Evolutionary conservation across 2,113 vertebrate species (phyloP).

Genomic region (Lophura nycthemera): DNA sequence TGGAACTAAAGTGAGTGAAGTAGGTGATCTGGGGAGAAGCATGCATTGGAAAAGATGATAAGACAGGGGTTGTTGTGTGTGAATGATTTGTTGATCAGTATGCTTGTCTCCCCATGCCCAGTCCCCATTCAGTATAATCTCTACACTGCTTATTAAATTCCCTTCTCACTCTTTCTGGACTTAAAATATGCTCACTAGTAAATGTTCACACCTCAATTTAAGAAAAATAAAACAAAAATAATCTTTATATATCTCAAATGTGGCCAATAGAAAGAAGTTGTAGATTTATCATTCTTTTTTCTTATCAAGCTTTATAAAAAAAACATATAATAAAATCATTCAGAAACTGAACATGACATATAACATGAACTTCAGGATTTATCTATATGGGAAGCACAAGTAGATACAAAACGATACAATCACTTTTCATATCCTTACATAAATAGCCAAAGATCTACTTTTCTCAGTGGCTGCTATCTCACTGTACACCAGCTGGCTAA

Average conservation of each 20-base stretch:
- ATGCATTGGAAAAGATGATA: neutral
- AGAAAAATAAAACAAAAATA: slow-evolving; percentile 13
- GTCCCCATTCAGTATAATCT: neutral
- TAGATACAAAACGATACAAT: neutral
- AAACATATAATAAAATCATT: neutral
- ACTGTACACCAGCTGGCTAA: neutral
- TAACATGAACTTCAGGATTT: neutral
- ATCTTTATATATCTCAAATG: neutral
- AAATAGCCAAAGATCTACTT: neutral
- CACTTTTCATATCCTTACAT: neutral
- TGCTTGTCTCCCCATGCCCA: neutral
- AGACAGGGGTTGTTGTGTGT: neutral
- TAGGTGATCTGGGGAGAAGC: neutral
- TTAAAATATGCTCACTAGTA: neutral
- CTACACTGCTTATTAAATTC: neutral
- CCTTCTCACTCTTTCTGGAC: neutral
- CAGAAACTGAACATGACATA: neutral
- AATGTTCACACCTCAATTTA: neutral
- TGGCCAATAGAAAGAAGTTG: neutral
- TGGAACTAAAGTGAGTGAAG: neutral
- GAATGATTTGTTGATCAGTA: neutral
- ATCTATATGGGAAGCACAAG: neutral
- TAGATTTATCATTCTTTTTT: neutral
- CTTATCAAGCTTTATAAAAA: neutral
- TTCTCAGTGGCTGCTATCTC: neutral